These are phyloP conservation scores for Myrmophylax atrothorax DNA, from an alignment of 2,113 vertebrate species.

Conservation along the genomic window DNA sequence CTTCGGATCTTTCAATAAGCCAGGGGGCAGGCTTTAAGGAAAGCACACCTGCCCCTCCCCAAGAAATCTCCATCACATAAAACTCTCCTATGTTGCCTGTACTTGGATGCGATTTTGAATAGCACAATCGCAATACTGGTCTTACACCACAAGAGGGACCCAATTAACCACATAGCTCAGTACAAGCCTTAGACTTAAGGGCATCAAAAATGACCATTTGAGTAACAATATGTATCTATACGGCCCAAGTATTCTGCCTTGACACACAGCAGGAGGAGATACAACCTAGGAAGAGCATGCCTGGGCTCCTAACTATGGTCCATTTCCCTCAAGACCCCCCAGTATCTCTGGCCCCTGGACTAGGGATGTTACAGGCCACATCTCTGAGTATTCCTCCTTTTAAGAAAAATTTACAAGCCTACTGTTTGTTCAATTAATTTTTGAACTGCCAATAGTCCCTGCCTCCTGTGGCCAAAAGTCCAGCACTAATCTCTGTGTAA, in stretches of 20 bases:
- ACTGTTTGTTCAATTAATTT: background rate
- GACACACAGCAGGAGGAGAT: background rate
- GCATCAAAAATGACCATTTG: background rate
- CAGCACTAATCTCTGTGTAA: background rate
- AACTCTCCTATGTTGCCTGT: background rate
- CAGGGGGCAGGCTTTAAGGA: background rate
- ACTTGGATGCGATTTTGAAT: rapidly evolving
- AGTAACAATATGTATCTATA: background rate
- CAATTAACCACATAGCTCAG: background rate
- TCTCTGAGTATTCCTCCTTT: background rate
- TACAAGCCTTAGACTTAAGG: background rate
- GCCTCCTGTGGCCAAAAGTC: background rate
- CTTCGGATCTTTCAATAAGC: background rate
- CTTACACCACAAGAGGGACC: conserved; percentile 43
- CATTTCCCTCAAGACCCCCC: background rate
- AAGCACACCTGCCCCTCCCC: background rate
- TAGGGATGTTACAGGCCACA: background rate
- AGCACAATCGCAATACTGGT: background rate
- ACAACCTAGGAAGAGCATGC: background rate
- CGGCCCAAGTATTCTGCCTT: background rate
- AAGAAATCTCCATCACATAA: background rate
- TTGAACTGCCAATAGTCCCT: background rate
- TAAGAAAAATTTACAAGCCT: background rate
- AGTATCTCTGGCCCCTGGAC: background rate
- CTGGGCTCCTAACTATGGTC: background rate